A percentile compares a stretch with the other conserved stretches of the same genome.
phyloP scores from a whole-genome alignment of 2,113 vertebrate genomes.

The Coryphaenoides rupestris region DNA sequence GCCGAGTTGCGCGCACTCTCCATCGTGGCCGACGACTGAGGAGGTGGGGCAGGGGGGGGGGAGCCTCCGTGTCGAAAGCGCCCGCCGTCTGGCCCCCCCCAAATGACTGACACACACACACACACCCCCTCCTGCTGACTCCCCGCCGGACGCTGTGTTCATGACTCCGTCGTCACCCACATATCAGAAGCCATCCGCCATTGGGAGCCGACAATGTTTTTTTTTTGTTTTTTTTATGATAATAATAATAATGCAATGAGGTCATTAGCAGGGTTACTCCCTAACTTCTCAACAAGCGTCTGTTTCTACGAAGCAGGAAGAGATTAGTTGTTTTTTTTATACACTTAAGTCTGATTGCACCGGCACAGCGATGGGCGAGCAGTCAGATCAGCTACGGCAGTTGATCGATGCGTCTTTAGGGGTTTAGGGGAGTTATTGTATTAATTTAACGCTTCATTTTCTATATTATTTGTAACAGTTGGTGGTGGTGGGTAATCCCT shows the following conservation, averaged over 20 bases:
- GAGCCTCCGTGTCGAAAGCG: no score
- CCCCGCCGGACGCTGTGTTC: no score
- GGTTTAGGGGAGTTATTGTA: background rate
- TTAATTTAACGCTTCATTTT: background rate
- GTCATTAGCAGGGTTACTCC: conserved; percentile 35
- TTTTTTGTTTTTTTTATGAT: background rate
- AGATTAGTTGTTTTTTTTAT: conserved; percentile 28
- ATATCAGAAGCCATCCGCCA: conserved; percentile 63
- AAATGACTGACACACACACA: conserved; percentile 45
- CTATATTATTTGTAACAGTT: background rate
- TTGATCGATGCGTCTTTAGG: no score
- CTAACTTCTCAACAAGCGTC: conserved; percentile 19
- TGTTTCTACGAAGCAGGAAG: conserved; percentile 27
- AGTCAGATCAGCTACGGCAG: no score
- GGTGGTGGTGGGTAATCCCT: background rate
- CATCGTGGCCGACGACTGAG: conserved; percentile 91
- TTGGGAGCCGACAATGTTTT: conserved; percentile 34
- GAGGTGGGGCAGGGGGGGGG: conserved; percentile 19
- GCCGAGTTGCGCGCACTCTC: conserved; percentile 87
- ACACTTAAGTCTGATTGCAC: no score
- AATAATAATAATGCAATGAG: conserved; percentile 20
- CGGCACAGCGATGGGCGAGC: no score
- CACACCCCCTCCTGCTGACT: conserved; percentile 18
- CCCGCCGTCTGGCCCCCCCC: background rate
- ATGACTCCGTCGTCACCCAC: no score